These are phyloP conservation scores for Epinotia nisella DNA, from an alignment of 2,888 invertebrate genomes.

Conservation along the genomic window DNA sequence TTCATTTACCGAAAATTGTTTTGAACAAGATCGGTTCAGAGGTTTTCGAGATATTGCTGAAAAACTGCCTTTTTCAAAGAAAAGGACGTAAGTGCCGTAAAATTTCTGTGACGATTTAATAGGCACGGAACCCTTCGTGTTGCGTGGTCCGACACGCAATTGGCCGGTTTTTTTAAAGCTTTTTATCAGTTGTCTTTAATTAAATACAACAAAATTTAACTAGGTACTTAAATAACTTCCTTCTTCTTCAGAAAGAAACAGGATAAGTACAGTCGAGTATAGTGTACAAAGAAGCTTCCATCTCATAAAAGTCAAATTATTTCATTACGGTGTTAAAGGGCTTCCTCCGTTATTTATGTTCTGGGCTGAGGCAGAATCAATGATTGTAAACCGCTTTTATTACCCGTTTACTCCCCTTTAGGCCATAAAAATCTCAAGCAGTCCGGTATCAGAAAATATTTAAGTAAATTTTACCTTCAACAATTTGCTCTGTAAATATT, in stretches of 20 bases:
- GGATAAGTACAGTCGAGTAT: background rate
- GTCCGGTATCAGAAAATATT: constrained; percentile 34
- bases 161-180: no score
- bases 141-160: no score
- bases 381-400: constrained; percentile 38
- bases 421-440: constrained; percentile 40
- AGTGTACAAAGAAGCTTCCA: constrained; percentile 1
- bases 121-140: no score
- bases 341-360: constrained; percentile 19
- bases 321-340: constrained; percentile 32
- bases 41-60: no score
- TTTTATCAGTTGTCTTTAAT: no score
- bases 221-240: background rate
- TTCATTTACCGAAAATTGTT: no score
- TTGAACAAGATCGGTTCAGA: no score
- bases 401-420: constrained; percentile 34
- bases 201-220: background rate
- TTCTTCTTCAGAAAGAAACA: no score
- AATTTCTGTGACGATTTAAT: no score
- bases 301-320: constrained; percentile 24
- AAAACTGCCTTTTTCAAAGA: no score
- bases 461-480: constrained; percentile 36
- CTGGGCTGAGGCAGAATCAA: constrained; percentile 16
- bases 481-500: constrained; percentile 37
- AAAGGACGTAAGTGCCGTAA: no score